Base-by-base conservation (phyloP, 2,797 vertebrate species). In the Paguma larvata region DNA sequence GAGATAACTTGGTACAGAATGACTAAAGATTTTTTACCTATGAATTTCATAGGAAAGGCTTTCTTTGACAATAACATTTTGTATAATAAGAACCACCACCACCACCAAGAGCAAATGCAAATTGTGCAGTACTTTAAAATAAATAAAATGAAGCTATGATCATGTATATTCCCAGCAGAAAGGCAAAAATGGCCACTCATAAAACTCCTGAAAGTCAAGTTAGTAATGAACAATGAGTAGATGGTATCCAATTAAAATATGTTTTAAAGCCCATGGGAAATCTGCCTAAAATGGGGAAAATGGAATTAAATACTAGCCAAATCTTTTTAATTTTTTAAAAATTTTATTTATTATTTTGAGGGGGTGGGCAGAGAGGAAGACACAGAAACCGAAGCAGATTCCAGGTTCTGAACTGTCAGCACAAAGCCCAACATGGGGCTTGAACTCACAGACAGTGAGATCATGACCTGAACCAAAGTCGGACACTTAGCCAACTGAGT, bases 251-350 rank as follows among this genome's bases (percentile, higher is more conserved):
- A 86, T 86, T 95, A 90, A 94, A 95, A 85, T 46, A 34, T 65
- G 41, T 48, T 85, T 90, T 87, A 97, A 87, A 89, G 53, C 18
- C 41, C 85, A 95, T 67, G 27, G 53, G 16, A 94, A 93, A 86
- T 25, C 16, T 75, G 30, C 30, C 34, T 85, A 62, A 80, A 18
- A 85, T 96, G 86, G 89, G 41, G 59, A 38, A 80, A 84, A 51
- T 1, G 5, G 78, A 85, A 41, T 65, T 21, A 86, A 53, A 72
- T 41, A 63, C 51, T 90, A 92, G 59, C 59, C 72, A 68, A 91
- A 80, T 84, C 7, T 19, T 4, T 56, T 56, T 59, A 46, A 46
- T 46, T 46, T 53, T 53, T 51, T 53, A 21, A 23, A 59, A 59
- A 9, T 19, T 7, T 59, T 59, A 53, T 59, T 59, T 59, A 59